These are phyloP conservation scores for Aurelia coerulea DNA, from an alignment of 30 jellyfish, hydroid and myxozoan genomes.

Conservation along the genomic window DNA sequence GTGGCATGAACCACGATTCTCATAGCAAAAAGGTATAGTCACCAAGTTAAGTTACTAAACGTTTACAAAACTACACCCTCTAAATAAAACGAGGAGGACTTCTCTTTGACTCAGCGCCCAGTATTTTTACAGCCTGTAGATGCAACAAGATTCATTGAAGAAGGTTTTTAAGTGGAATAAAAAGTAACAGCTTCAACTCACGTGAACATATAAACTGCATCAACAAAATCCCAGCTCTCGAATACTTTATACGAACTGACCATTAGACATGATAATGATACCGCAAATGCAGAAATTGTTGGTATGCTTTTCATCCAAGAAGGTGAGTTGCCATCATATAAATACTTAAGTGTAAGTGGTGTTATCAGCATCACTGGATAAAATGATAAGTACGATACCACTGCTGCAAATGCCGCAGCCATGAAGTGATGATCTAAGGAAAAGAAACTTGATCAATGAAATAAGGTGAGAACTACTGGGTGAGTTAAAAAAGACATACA, in stretches of 20 bases:
- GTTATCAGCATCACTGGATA: constrained; percentile 79
- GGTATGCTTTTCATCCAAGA: not conserved
- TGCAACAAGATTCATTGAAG: too few relatives aligned
- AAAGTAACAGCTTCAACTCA: constrained; percentile 12
- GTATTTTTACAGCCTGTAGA: too few relatives aligned
- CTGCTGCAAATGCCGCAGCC: constrained; percentile 57
- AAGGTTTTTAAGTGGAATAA: too few relatives aligned
- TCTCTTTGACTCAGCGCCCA: too few relatives aligned
- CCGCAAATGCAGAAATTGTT: not conserved
- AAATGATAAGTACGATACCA: constrained; percentile 68
- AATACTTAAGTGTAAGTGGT: constrained; percentile 42
- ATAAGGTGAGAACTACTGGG: not conserved
- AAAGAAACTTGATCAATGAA: not conserved
- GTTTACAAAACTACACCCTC: not conserved
- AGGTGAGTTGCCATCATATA: not conserved
- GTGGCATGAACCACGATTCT: too few relatives aligned
- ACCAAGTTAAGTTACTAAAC: too few relatives aligned
- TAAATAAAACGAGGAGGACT: too few relatives aligned
- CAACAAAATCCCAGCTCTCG: constrained; percentile 63
- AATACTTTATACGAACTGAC: constrained; percentile 38
- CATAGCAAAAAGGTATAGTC: too few relatives aligned
- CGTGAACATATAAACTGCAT: constrained; percentile 75
- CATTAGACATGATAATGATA: constrained; percentile 14
- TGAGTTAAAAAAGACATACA: too few relatives aligned
- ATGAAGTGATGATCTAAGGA: constrained; percentile 45